phyloP scores from a whole-genome alignment of 2,113 vertebrate genomes.

The Poeciliopsis prolifica region DNA sequence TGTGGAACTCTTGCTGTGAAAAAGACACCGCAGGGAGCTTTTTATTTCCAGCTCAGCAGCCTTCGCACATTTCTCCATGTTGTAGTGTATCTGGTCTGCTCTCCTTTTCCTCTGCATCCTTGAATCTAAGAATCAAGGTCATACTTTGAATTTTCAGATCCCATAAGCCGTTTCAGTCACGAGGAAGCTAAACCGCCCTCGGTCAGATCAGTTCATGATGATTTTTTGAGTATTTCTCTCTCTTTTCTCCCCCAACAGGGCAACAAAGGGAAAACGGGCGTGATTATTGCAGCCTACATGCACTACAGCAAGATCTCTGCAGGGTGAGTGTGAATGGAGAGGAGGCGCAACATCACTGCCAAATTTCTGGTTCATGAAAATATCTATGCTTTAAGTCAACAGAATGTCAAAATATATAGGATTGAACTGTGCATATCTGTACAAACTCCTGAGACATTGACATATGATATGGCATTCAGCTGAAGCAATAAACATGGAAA shows the following conservation, averaged over 20 bases:
- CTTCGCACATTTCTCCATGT: slow-evolving; percentile 15
- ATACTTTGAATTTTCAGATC: neutral
- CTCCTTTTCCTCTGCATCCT: neutral
- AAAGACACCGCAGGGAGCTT: slow-evolving; percentile 52
- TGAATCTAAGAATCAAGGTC: neutral
- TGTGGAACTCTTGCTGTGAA: slow-evolving; percentile 21
- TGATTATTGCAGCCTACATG: slow-evolving; percentile 93
- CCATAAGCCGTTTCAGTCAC: neutral
- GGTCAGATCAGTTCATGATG: slow-evolving; percentile 11
- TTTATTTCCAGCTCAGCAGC: slow-evolving; percentile 58
- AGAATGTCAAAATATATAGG: neutral
- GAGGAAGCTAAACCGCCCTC: neutral
- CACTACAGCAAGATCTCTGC: slow-evolving; percentile 95
- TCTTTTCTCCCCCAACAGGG: slow-evolving; percentile 76
- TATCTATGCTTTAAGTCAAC: slow-evolving; percentile 9
- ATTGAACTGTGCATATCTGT: neutral
- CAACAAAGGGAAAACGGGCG: slow-evolving; percentile 89
- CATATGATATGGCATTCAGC: neutral
- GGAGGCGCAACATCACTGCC: slow-evolving; percentile 6
- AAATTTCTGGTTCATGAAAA: slow-evolving; percentile 18
- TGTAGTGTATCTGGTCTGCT: neutral
- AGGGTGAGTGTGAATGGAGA: slow-evolving; percentile 78
- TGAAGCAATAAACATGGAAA: neutral
- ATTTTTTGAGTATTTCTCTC: slow-evolving; percentile 17
- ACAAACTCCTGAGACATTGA: neutral